Evolutionary conservation across 1,140 invertebrate species (phyloP), one percentile per base, ranked within the genome.

Genomic region (Tetramorium simillimum): DNA sequence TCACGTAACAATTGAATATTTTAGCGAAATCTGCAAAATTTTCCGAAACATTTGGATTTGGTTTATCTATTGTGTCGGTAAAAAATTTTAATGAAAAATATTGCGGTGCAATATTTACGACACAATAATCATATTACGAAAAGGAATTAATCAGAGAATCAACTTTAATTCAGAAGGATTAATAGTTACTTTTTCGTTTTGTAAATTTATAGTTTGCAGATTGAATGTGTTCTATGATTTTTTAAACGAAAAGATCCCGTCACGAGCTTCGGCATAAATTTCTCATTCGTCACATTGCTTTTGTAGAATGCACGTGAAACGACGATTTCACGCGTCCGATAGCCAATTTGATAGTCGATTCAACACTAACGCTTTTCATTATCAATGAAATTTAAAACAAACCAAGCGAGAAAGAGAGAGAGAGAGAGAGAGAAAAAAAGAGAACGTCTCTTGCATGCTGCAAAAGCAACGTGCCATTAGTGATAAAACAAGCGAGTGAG

Each of bases 251-350:
- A 43, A 46, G 28, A 87, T 87, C 86, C 86, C 60, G 37, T 84
- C 69, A 75, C 69, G 77, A 33, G 18, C 33, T 33, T 58, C 51
- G 72, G 4, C 12, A 56, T 5, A 51, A 63, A 76, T 86, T 86
- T 92, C 89, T 92, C 90, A 93, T 88, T 88, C 88, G 87, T 88
- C 91, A 91, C 93, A 92, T 91, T 92, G 93, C 91, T 93, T 92
- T 91, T 92, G 93, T 91, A 92, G 90, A 92, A 92, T 92, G 85
- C 88, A 75, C 60, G 56, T 81, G 65, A 70, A 63, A 65, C 33
- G 9, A 40, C 14, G 37, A 56, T 73, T 84, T 86, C 67, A 69
- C 78, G 65, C 65, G 58, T 84, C 16, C 16, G 33, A 46, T 33
- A 33, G 33, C 33, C 33, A 33, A 33, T 73, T 82, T 18, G 51